Percentiles rank a stretch among this genome's conserved stretches.
phyloP scores from a whole-genome alignment of 1,140 invertebrate species.

The Phymastichus coffea region DNA sequence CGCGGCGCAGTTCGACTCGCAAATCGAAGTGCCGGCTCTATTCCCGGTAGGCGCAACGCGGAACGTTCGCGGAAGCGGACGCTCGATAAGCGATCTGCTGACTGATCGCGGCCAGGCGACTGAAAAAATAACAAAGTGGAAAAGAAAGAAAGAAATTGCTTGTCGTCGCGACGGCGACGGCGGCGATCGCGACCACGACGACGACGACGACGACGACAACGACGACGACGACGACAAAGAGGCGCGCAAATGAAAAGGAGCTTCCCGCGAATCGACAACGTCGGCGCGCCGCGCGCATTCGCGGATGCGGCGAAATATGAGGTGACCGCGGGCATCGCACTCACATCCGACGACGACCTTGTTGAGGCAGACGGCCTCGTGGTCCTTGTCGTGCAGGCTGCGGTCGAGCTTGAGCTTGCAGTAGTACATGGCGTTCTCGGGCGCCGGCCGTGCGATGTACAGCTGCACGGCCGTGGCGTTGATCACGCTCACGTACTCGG shows the following conservation, averaged over 20 bases:
- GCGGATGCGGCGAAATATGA: too few relatives aligned
- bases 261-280: too few relatives aligned
- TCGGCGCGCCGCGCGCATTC: too few relatives aligned
- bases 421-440: conserved; percentile 49
- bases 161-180: too few relatives aligned
- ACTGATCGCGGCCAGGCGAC: background rate
- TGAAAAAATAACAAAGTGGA: background rate
- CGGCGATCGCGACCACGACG: too few relatives aligned
- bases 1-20: too few relatives aligned
- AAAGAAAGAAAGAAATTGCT: background rate
- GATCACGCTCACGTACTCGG: conserved; percentile 48
- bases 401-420: conserved; percentile 48
- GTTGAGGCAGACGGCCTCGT: conserved; percentile 56
- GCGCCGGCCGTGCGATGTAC: conserved; percentile 49
- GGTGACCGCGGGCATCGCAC: too few relatives aligned
- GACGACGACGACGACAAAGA: too few relatives aligned
- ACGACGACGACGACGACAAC: too few relatives aligned
- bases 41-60: too few relatives aligned
- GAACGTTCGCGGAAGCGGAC: conserved; percentile 18
- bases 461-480: conserved; percentile 57
- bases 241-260: background rate
- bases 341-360: conserved; percentile 59
- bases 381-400: conserved; percentile 29
- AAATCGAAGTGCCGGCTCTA: too few relatives aligned
- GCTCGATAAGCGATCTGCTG: conserved; percentile 16